Evolutionary conservation across 2,797 vertebrate species (phyloP).

Genomic region (Heterohyrax brucei): DNA sequence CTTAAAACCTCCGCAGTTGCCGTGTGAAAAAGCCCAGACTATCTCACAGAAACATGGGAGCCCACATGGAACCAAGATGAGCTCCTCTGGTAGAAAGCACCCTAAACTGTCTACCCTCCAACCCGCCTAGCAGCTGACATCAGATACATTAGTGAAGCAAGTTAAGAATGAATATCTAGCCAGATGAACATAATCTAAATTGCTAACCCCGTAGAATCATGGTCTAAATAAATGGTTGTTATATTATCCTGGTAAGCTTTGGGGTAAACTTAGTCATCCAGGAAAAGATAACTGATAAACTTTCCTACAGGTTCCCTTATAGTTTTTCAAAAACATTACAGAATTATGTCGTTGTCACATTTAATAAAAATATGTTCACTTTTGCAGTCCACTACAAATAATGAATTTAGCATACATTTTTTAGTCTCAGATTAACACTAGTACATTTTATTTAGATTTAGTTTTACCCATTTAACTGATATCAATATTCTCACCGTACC

Average conservation of each 20-base stretch:
- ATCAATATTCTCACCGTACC: background rate
- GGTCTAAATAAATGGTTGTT: background rate
- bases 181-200: background rate
- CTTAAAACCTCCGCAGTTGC: background rate
- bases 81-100: background rate
- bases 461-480: background rate
- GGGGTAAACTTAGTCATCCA: background rate
- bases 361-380: conserved; percentile 33
- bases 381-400: background rate
- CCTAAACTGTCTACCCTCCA: background rate
- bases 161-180: background rate
- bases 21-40: background rate
- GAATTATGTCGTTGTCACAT: background rate
- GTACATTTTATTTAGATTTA: conserved; percentile 36
- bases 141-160: background rate
- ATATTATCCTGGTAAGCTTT: background rate
- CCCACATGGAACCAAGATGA: background rate
- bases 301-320: background rate
- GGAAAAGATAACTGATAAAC: conserved; percentile 10
- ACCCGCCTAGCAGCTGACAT: background rate
- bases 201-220: background rate
- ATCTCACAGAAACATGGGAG: background rate
- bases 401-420: background rate
- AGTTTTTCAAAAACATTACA: conserved; percentile 19
- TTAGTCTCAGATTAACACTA: background rate